These are phyloP conservation scores for Coecobrya sp. DNA, from an alignment of 2,888 invertebrate species.

Conservation along the genomic window DNA sequence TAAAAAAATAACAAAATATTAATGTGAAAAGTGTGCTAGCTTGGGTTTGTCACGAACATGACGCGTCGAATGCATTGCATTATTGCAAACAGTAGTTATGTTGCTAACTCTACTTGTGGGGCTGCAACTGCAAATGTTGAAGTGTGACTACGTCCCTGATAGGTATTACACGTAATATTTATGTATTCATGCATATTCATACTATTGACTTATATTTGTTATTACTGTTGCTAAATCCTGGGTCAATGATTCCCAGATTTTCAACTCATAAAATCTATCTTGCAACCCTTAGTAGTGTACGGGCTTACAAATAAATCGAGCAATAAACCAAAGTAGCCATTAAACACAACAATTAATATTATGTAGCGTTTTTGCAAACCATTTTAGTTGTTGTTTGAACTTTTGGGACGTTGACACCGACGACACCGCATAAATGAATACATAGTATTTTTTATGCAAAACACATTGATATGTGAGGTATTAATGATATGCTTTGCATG, in stretches of 20 bases:
- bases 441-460: background rate
- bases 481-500: too few species aligned
- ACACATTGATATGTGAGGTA: too few species aligned
- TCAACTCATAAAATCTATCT: background rate
- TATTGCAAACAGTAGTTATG: too few species aligned
- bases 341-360: background rate
- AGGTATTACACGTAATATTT: background rate
- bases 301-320: too few species aligned
- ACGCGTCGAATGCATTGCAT: slow-evolving; percentile 15
- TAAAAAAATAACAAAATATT: background rate
- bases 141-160: background rate
- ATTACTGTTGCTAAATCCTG: background rate
- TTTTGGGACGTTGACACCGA: slow-evolving; percentile 1
- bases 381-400: background rate
- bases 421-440: background rate
- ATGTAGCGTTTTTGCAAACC: background rate
- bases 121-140: background rate
- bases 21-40: background rate
- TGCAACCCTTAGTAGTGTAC: too few species aligned
- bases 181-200: too few species aligned
- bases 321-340: background rate
- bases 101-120: too few species aligned
- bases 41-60: slow-evolving; percentile 5
- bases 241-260: slow-evolving; percentile 22
- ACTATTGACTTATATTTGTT: too few species aligned